phyloP scores from a whole-genome alignment of 2,113 vertebrate species.

The Dolichallabes microphthalmus region DNA sequence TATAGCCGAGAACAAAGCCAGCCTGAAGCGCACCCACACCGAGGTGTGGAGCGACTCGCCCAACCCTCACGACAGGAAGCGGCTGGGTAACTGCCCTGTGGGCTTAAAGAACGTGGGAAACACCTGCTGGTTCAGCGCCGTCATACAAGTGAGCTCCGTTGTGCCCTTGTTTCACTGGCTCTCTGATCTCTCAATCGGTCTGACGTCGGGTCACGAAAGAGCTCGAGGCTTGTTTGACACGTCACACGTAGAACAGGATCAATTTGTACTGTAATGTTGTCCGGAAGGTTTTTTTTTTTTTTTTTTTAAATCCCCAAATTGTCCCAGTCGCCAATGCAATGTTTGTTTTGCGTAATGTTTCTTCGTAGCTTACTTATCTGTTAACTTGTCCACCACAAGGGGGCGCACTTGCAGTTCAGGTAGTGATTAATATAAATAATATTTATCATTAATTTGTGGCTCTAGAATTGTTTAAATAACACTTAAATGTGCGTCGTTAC shows the following conservation, averaged over 20 bases:
- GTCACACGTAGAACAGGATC: neutral
- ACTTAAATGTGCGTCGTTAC: no score
- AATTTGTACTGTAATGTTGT: neutral
- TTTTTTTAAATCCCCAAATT: neutral
- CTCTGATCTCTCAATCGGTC: neutral
- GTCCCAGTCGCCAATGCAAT: neutral
- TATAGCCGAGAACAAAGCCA: slow-evolving; percentile 97
- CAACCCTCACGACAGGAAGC: slow-evolving; percentile 93
- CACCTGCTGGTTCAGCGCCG: slow-evolving; percentile 98
- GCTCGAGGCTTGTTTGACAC: neutral
- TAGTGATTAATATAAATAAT: no score
- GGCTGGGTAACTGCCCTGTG: slow-evolving; percentile 88
- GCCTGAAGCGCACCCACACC: slow-evolving; percentile 89
- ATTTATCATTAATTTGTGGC: no score
- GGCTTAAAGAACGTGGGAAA: slow-evolving; percentile 98
- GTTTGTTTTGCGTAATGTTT: no score
- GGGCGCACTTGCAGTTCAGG: no score
- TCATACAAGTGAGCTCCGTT: slow-evolving; percentile 87
- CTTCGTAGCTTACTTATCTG: no score
- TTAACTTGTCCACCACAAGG: no score
- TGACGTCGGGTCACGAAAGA: neutral
- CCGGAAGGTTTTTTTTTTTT: neutral
- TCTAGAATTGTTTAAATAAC: no score
- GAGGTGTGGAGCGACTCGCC: slow-evolving; percentile 96
- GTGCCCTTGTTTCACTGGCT: neutral